Conservation (phyloP, 2,797 vertebrate genomes). For the Chaunax sp. region DNA sequence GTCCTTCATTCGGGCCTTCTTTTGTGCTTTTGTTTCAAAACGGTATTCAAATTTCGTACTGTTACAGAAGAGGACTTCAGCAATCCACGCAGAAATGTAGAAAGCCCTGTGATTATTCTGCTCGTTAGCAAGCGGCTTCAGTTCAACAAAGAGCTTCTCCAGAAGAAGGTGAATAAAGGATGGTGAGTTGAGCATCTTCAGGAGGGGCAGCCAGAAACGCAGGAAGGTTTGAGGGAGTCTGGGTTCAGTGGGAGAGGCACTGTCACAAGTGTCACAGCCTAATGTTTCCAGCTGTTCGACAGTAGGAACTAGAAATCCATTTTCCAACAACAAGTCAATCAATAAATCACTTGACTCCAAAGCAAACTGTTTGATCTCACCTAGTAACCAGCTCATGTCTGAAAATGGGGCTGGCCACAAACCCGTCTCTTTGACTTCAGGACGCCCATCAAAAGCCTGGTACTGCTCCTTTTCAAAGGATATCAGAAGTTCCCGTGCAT, state of each 20-base stretch:
- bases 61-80: slow-evolving; percentile 88
- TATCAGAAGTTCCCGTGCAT: slow-evolving; percentile 86
- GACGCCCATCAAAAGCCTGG: slow-evolving; percentile 79
- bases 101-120: slow-evolving; percentile 75
- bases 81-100: slow-evolving; percentile 91
- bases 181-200: slow-evolving; percentile 86
- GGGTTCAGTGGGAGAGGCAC: slow-evolving; percentile 41
- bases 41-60: slow-evolving; percentile 75
- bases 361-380: slow-evolving; percentile 89
- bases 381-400: slow-evolving; percentile 90
- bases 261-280: slow-evolving; percentile 80
- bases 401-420: slow-evolving; percentile 83
- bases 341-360: slow-evolving; percentile 82
- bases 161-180: slow-evolving; percentile 87
- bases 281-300: slow-evolving; percentile 88
- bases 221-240: slow-evolving; percentile 84
- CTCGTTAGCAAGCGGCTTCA: slow-evolving; percentile 83
- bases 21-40: slow-evolving; percentile 77
- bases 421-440: slow-evolving; percentile 67
- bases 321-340: slow-evolving; percentile 78
- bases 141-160: slow-evolving; percentile 88
- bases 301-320: slow-evolving; percentile 89
- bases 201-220: slow-evolving; percentile 92
- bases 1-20: slow-evolving; percentile 77
- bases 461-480: slow-evolving; percentile 91